Conservation (phyloP, 2,888 invertebrate species). For the Stenichneumon culpator region DNA sequence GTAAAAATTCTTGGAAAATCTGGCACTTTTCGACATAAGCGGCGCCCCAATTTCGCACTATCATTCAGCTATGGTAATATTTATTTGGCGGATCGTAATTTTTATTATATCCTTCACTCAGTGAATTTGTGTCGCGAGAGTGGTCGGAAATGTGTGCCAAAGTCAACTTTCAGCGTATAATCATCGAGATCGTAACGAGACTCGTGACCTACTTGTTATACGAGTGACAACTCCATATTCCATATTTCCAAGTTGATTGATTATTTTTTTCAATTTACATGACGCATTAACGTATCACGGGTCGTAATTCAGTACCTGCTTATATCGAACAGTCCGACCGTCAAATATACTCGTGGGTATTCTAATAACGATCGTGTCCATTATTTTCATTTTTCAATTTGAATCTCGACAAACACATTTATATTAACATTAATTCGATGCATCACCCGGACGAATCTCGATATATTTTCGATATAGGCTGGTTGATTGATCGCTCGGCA, state of each 20-base stretch:
- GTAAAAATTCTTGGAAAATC: too few relatives aligned
- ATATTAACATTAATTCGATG: constrained; percentile 40
- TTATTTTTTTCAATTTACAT: background rate
- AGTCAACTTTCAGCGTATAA: background rate
- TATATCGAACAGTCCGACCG: background rate
- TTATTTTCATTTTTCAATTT: background rate
- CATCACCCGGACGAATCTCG: constrained; percentile 29
- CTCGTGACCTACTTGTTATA: background rate
- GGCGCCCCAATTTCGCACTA: too few relatives aligned
- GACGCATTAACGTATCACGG: background rate
- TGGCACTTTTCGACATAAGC: too few relatives aligned
- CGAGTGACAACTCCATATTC: background rate
- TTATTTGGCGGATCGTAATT: background rate
- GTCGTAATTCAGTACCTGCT: constrained; percentile 11
- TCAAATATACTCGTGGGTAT: background rate
- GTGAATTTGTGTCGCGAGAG: background rate
- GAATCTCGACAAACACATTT: constrained; percentile 42
- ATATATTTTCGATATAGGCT: constrained; percentile 47
- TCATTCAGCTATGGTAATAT: too few relatives aligned
- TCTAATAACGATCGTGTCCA: constrained; percentile 3
- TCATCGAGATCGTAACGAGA: background rate
- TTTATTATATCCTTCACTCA: background rate
- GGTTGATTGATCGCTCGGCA: constrained; percentile 59
- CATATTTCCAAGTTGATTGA: background rate
- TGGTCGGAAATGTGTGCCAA: too few relatives aligned